Evolutionary conservation across 2,113 vertebrate genomes (phyloP), one percentile per base, ranked within the genome.

Genomic region (Daphoenositta chrysoptera): DNA sequence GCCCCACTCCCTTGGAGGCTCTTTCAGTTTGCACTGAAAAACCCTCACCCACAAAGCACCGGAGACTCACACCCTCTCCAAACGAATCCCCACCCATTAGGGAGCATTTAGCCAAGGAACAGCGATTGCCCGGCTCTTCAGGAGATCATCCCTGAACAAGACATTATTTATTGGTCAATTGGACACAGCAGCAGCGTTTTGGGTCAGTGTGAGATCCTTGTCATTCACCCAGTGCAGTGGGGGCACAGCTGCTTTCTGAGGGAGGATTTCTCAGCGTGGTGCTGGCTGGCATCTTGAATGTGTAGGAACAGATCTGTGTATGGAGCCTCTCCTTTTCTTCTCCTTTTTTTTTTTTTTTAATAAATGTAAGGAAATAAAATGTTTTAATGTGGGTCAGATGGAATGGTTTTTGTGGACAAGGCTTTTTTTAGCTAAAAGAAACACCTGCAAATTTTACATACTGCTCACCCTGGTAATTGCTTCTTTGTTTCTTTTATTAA

Each of bases 201-300:
- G 61, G 94, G 82, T 56, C 79, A 60, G 30, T 22, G 4, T 72
- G 86, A 76, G 40, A 53, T 39, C 83, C 37, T 35, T 80, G 66
- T 80, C 57, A 64, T 27, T 85, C 89, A 83, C 35, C 33, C 75
- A 39, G 75, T 44, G 76, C 85, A 76, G 54, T 27, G 78, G 30
- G 50, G 75, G 21, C 83, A 71, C 86, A 93, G 90, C 64, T 91
- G 88, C 69, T 70, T 78, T 90, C 82, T 39, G 65, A 79, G 78
- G 39, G 33, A 60, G 53, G 61, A 45, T n/a, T 79, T 48, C 27
- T 71, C 71, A 72, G 75, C 3, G 0, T 60, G 83, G 22, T 5
- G 30, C 84, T 71, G 79, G 75, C 70, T 90, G 61, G 75, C 53
- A 80, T 51, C n/a, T 17, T 66, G 47, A 18, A 27, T 58, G 33